Evolutionary conservation across 1,140 invertebrate species (phyloP), one percentile per base, ranked within the genome.

Genomic region (Nixonia krombeini): DNA sequence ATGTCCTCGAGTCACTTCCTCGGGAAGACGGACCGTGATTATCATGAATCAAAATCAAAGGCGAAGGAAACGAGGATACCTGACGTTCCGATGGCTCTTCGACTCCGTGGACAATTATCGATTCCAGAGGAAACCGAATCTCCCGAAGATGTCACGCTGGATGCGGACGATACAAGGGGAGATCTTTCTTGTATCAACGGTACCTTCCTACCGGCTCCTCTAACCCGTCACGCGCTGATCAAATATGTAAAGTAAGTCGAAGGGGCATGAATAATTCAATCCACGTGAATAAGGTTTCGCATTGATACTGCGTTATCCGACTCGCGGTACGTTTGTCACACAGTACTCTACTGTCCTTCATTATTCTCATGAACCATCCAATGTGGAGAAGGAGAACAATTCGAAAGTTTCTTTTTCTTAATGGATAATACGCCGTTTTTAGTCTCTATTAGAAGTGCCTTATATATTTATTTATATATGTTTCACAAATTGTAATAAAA

Each of bases 241-340:
- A 86, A 83, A 84, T 86, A 86, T 76, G 76, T 84, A 63, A 83
- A 84, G 84, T 85, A 74, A 82, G 82, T 77, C 67, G 29, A 59
- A 38, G 12, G 10, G 41, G n/a, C n/a, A 56, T 69, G 58, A 63
- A 74, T 73, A 47, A 66, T 67, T 70, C 40, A 68, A 53, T 8
- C 2, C 4, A 10, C 10, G n/a, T n/a, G n/a, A n/a, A n/a, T n/a
- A n/a, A n/a, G n/a, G n/a, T n/a, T n/a, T n/a, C n/a, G n/a, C n/a
- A n/a, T n/a, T n/a, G n/a, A n/a, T n/a, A n/a, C n/a, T n/a, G n/a
- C n/a, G n/a, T n/a, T n/a, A n/a, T n/a, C n/a, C n/a, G n/a, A n/a
- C n/a, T n/a, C n/a, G n/a, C n/a, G n/a, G n/a, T n/a, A n/a, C n/a
- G n/a, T n/a, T n/a, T n/a, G n/a, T n/a, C n/a, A n/a, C n/a, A n/a